Percentiles rank a stretch among this genome's conserved stretches.
phyloP scores from a whole-genome alignment of 1,140 invertebrate genomes.

The Scaptomyza hsui region DNA sequence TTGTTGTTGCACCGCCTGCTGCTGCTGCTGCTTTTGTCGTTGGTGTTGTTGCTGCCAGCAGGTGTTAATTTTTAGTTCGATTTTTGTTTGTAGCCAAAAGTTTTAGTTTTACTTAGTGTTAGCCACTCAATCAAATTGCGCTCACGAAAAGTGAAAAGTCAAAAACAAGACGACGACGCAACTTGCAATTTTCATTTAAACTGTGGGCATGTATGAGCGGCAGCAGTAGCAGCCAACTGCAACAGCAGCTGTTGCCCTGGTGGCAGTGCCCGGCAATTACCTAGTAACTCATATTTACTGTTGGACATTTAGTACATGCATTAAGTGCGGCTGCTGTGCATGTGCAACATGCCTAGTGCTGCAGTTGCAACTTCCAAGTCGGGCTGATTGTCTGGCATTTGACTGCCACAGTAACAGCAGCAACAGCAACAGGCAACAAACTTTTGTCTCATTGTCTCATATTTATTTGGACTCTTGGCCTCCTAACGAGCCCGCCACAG shows the following conservation, averaged over 20 bases:
- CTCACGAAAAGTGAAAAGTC: constrained; percentile 79
- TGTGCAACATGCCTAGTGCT: constrained; percentile 28
- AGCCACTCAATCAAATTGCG: constrained; percentile 77
- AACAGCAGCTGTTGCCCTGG: constrained; percentile 23
- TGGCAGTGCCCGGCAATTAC: constrained; percentile 71
- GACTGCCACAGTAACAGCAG: constrained; percentile 49
- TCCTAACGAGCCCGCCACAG: constrained; percentile 63
- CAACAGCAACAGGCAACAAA: constrained; percentile 27
- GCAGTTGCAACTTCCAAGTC: constrained; percentile 47
- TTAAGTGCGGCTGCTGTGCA: constrained; percentile 66
- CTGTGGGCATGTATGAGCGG: constrained; percentile 60
- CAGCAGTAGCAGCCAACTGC: constrained; percentile 27
- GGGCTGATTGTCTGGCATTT: constrained; percentile 45
- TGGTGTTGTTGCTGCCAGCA: constrained; percentile 35
- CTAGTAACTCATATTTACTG: constrained; percentile 81
- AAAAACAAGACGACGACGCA: constrained; percentile 41
- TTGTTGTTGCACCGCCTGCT: not conserved
- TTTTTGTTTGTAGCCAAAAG: constrained; percentile 15
- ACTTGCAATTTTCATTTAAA: constrained; percentile 28
- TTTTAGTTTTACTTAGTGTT: constrained; percentile 36
- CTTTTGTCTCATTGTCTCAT: constrained; percentile 81
- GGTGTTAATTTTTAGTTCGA: constrained; percentile 71
- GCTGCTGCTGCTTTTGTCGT: constrained; percentile 3
- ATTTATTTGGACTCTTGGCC: constrained; percentile 74
- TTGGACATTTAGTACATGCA: constrained; percentile 80